Base-by-base conservation (phyloP, 2,113 vertebrate species). In the Eulacestoma nigropectus region DNA sequence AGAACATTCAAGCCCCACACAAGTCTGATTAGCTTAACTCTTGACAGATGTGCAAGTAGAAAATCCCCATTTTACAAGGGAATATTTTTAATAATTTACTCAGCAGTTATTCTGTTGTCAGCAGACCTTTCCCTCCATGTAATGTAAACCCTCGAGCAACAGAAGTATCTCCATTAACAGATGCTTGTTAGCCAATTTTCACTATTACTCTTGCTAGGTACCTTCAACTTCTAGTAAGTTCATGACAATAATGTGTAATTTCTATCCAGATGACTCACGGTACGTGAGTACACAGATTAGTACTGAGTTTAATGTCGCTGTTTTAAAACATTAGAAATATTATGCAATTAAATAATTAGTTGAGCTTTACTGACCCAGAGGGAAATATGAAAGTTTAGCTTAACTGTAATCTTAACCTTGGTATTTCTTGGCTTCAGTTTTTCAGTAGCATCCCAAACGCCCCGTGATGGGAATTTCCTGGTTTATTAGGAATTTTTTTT, bases 261-360 rank as follows among this genome's bases (percentile, higher is more conserved):
- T 96, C 95, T 89, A 35, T 79, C 84, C 62, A 64, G 39, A 33
- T 95, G 94, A 96, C 73, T 94, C 96, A 95, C 26, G 0, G 26
- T 86, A 50, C 72, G 27, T 2, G 12, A 85, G 69, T 95, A 94
- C 83, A 84, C 26, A 78, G 68, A 95, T 92, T 87, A 95, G 64
- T 82, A 37, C 23, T 32, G 42, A n/a, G 33, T 68, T 90, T 78
- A 84, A 64, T 78, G 75, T 17, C 3, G 0, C 46, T 39, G 47
- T 47, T 95, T 57, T 81, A 89, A 87, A 90, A 59, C 76, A 78
- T 55, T 52, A 56, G 46, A 57, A 84, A 47, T 60, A 29, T 88
- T 93, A 88, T 84, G 83, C 79, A 94, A 88, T 86, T 86, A 90
- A 95, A 83, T 35, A 86, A 67, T 56, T 80, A 41, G 16, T 52